Base-by-base conservation (phyloP, 2,113 vertebrate genomes). In the Pagrus major region DNA sequence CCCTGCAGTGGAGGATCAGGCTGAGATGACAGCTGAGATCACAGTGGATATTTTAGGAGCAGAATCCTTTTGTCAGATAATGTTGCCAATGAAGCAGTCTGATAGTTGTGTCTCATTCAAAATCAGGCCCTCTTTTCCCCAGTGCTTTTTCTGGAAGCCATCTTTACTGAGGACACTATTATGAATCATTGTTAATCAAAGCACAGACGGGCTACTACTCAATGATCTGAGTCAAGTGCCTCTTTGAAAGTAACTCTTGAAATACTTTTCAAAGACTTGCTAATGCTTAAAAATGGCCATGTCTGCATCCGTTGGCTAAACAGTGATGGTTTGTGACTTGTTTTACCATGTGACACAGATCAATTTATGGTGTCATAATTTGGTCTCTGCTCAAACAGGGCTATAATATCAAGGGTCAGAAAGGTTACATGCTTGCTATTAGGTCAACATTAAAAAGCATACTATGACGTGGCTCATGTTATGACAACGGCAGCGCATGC, bases 1-100 rank as follows among this genome's bases (percentile, higher is more conserved):
- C 70, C 60, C 71, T 60, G 60, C 27, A 71, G 46, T 71, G 35
- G 33, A 66, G 52, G 54, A 54, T 72, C 37, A 39, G 68, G 68
- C 35, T 35, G 11, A 20, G 18, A 68, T 11, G 3, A 51, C 46
- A 41, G 46, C n/a, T 39, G 46, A 64, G 58, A 37, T 46, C 46
- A 71, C 60, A 71, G 39, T 10, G 16, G 27, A 15, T 39, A 56
- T 63, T 69, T 55, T 29, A 61, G 56, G 39, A 70, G 49, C 65
- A 37, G 54, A 56, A 70, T 56, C 31, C 18, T 23, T 70, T 46
- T 29, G 39, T 55, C 72, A 46, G 51, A 35, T 56, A 51, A 69
- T 56, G 7, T 52, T 56, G 9, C 10, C 63, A 59, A 6, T 20
- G 23, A 6, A 20, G 20, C 11, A 15, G 27, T 65, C 15, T 66